Evolutionary conservation across 2,888 invertebrate genomes (phyloP).

Genomic region (Graphium colonna): DNA sequence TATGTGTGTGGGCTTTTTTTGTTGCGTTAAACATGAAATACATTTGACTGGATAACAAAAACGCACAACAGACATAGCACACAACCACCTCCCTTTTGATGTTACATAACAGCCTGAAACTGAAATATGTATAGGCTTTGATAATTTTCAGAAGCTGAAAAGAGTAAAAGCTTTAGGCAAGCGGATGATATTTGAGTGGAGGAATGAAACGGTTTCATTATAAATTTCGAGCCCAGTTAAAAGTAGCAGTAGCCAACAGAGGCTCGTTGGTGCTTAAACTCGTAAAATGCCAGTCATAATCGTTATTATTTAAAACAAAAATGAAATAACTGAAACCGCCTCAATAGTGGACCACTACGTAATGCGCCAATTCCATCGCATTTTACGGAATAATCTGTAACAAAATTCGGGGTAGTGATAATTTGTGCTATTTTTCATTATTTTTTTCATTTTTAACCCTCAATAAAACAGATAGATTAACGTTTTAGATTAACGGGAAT

Average conservation of each 20-base stretch:
- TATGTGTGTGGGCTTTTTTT: not conserved
- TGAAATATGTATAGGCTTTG: not conserved
- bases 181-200: not conserved
- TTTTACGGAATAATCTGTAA: too few relatives aligned
- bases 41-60: conserved; percentile 1
- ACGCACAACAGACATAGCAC: not conserved
- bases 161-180: not conserved
- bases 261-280: not conserved
- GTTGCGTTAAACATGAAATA: conserved; percentile 4
- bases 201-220: not conserved
- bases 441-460: too few relatives aligned
- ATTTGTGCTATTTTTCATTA: too few relatives aligned
- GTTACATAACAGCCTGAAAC: not conserved
- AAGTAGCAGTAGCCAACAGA: not conserved
- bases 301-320: not conserved
- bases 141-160: not conserved
- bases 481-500: too few relatives aligned
- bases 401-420: too few relatives aligned
- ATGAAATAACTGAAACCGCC: not conserved
- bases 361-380: too few relatives aligned
- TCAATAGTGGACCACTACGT: too few relatives aligned
- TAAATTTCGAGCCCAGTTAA: not conserved
- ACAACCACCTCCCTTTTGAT: not conserved
- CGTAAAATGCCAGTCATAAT: not conserved
- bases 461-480: too few relatives aligned